phyloP scores from a whole-genome alignment of 1,140 invertebrate species.

The Ephestia elutella region DNA sequence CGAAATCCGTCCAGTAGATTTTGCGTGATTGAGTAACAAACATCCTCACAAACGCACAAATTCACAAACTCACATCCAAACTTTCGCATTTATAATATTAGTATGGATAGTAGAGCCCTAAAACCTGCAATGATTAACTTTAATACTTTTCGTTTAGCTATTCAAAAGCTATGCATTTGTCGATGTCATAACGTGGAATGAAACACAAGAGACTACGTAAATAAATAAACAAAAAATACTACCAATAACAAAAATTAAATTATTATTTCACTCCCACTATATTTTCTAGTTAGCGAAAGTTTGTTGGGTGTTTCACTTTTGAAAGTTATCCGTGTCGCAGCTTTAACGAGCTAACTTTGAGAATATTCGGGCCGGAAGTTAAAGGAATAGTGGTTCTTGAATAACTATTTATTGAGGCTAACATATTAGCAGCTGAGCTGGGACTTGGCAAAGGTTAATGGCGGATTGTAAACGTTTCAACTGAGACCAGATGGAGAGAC shows the following conservation, averaged over 20 bases:
- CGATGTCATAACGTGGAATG: too few species aligned
- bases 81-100: too few species aligned
- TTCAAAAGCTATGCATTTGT: too few species aligned
- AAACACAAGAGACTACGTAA: too few species aligned
- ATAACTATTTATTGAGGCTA: constrained; percentile 26
- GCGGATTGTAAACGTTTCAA: background rate
- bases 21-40: too few species aligned
- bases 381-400: constrained; percentile 22
- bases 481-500: background rate
- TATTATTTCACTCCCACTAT: constrained; percentile 12
- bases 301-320: constrained; percentile 28
- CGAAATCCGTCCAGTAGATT: too few species aligned
- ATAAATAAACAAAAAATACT: too few species aligned
- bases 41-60: too few species aligned
- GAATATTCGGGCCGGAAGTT: constrained; percentile 23
- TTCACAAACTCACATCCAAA: too few species aligned
- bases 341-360: constrained; percentile 35
- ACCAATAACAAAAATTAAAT: background rate
- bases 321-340: constrained; percentile 28
- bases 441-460: constrained; percentile 5
- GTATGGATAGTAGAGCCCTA: too few species aligned
- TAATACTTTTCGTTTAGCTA: too few species aligned
- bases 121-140: too few species aligned
- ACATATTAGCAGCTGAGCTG: constrained; percentile 16
- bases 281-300: constrained; percentile 21